These are phyloP conservation scores for Hydrophis major DNA, from an alignment of 2,797 vertebrate species.

Conservation along the genomic window DNA sequence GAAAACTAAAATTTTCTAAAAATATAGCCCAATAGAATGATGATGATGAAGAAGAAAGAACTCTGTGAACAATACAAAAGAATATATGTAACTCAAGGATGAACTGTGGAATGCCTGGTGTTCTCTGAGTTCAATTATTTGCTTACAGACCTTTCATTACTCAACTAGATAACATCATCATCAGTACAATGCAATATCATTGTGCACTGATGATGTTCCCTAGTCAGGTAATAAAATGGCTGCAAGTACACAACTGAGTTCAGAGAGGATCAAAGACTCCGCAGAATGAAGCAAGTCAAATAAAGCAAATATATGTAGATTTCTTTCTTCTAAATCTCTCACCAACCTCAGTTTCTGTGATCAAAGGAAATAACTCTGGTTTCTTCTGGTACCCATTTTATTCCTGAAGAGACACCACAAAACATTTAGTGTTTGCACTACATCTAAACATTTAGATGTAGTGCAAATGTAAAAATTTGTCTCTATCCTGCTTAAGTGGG, in stretches of 20 bases:
- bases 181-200: neutral
- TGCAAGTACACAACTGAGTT: neutral
- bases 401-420: constrained; percentile 74
- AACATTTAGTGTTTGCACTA: neutral
- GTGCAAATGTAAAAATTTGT: neutral
- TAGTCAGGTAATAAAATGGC: neutral
- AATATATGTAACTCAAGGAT: neutral
- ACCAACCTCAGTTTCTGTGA: constrained; percentile 94
- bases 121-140: neutral
- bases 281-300: neutral
- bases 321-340: constrained; percentile 36
- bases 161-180: neutral
- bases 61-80: neutral
- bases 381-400: constrained; percentile 91
- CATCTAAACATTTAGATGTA: neutral
- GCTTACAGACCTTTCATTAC: neutral
- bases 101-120: neutral
- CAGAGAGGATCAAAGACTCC: neutral
- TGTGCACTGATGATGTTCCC: neutral
- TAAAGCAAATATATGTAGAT: neutral
- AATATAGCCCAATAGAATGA: neutral
- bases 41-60: neutral
- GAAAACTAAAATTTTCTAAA: no score
- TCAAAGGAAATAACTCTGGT: constrained; percentile 92
- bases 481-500: neutral